Percentiles rank a stretch among this genome's conserved stretches.
phyloP scores from a whole-genome alignment of 37 sponge, comb jelly and placozoan species.

The Halisarca cf. caerulea region DNA sequence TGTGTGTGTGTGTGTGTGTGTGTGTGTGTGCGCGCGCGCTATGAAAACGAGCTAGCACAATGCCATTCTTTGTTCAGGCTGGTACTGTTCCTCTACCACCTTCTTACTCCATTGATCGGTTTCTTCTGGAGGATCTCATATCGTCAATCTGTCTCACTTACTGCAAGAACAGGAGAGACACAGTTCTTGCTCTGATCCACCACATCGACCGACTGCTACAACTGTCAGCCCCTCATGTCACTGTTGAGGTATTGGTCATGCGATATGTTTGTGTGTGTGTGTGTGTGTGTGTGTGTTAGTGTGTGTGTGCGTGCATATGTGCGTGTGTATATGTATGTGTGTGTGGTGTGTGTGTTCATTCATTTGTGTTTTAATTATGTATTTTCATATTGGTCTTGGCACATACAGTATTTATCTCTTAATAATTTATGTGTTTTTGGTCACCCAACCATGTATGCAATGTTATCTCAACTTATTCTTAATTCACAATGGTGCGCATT shows the following conservation, averaged over 20 bases:
- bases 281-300: slow-evolving; percentile 4
- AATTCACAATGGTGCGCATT: no score
- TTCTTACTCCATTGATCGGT: slow-evolving; percentile 79
- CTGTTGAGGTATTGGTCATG: slow-evolving; percentile 33
- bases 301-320: not conserved
- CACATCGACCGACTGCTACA: slow-evolving; percentile 38
- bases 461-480: no score
- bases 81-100: slow-evolving; percentile 51
- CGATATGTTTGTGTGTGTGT: slow-evolving; percentile 10
- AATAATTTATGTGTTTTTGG: no score
- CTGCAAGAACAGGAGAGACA: slow-evolving; percentile 74
- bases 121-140: slow-evolving; percentile 78
- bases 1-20: no score
- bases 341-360: not conserved
- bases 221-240: slow-evolving; percentile 19
- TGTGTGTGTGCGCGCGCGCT: no score
- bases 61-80: no score
- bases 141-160: slow-evolving; percentile 51
- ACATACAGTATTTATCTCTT: no score
- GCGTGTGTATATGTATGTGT: slow-evolving; percentile 6
- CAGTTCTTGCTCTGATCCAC: slow-evolving; percentile 16
- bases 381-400: no score
- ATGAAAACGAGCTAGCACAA: no score
- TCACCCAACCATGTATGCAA: no score
- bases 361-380: not conserved